Percentiles rank a stretch among this genome's conserved stretches.
Evolutionary conservation across 1,140 invertebrate species (phyloP).

Genomic region (Cotesia typhae): DNA sequence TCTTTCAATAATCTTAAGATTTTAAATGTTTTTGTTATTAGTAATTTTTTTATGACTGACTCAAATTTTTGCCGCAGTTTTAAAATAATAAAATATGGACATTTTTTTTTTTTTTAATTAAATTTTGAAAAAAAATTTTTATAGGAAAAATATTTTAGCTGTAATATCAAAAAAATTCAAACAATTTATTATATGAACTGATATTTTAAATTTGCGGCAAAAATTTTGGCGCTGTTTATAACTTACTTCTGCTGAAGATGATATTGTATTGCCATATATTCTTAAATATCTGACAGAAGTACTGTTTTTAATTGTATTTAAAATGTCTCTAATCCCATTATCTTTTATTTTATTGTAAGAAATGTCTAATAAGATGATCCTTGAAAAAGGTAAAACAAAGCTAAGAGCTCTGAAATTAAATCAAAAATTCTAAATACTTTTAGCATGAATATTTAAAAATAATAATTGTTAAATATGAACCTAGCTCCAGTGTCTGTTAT

Average conservation of each 20-base stretch:
- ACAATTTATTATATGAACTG: too few relatives aligned
- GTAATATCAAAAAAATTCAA: too few relatives aligned
- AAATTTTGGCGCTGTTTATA: too few relatives aligned
- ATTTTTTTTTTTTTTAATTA: too few relatives aligned
- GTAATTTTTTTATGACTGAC: too few relatives aligned
- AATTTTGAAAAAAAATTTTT: too few relatives aligned
- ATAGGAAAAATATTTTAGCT: too few relatives aligned
- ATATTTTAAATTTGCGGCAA: too few relatives aligned
- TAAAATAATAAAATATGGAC: too few relatives aligned
- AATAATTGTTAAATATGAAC: slow-evolving; percentile 41
- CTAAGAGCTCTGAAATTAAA: slow-evolving; percentile 59
- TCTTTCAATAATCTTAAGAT: slow-evolving; percentile 60
- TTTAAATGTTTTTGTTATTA: too few relatives aligned
- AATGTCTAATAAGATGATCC: slow-evolving; percentile 67
- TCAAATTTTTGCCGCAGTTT: too few relatives aligned
- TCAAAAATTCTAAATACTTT: background rate
- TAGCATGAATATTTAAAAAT: too few relatives aligned
- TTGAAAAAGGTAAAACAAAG: slow-evolving; percentile 65
- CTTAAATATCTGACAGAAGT: slow-evolving; percentile 63
- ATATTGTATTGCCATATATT: slow-evolving; percentile 66
- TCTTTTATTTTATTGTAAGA: slow-evolving; percentile 67
- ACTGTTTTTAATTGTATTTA: slow-evolving; percentile 68
- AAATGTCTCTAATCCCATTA: slow-evolving; percentile 61
- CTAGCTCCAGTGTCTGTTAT: slow-evolving; percentile 67
- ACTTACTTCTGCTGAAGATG: background rate